phyloP scores from a whole-genome alignment of 2,113 vertebrate species.

The Cryptotis parvus region DNA sequence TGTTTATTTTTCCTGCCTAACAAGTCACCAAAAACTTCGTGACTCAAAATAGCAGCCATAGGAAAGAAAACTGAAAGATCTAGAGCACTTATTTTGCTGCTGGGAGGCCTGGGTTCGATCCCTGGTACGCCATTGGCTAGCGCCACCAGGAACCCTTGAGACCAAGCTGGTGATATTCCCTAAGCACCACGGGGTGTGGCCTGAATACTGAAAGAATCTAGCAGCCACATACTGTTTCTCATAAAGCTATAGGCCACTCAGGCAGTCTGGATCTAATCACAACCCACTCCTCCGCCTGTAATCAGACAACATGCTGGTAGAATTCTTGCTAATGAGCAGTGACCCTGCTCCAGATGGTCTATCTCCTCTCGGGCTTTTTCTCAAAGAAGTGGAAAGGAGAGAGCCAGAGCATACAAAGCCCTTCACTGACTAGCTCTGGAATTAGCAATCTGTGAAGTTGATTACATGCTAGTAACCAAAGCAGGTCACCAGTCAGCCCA shows the following conservation, averaged over 20 bases:
- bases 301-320: too few species aligned
- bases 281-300: not conserved
- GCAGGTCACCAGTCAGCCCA: not conserved
- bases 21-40: not conserved
- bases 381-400: not conserved
- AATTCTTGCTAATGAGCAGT: not conserved
- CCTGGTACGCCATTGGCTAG: too few species aligned
- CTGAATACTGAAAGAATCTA: too few species aligned
- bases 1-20: conserved; percentile 1
- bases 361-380: not conserved
- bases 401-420: not conserved
- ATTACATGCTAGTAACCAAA: not conserved
- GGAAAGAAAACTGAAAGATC: too few species aligned
- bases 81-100: too few species aligned
- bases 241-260: too few species aligned
- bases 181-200: too few species aligned
- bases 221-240: too few species aligned
- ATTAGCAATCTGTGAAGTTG: not conserved
- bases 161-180: too few species aligned
- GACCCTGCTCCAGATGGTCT: not conserved
- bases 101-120: too few species aligned
- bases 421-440: not conserved
- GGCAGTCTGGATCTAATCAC: too few species aligned
- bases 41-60: not conserved
- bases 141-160: too few species aligned